Base-by-base conservation (phyloP, 35 echinoderm and acorn worm species). In the Patiria miniata region DNA sequence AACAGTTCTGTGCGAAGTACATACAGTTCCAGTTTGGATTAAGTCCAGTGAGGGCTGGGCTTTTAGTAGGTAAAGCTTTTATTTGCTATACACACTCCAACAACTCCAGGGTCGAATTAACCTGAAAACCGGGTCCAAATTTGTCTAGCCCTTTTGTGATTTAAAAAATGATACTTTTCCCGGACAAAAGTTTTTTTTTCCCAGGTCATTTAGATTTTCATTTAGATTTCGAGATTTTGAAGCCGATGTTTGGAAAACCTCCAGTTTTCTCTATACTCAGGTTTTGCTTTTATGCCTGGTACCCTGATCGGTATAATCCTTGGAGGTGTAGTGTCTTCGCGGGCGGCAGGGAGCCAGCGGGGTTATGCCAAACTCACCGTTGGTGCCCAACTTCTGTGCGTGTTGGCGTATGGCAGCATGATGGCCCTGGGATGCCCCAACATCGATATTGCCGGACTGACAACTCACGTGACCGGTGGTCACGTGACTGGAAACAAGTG, bases 391-490 rank as follows among this genome's bases (percentile, higher is more conserved):
- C 3, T 10, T 36, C n/a, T 73, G 34, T 12, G 19, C 1, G 65
- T 30, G 2, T 26, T 73, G 0, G 65, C 10, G 6, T 73, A 28
- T 9, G 65, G 0, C 14, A 8, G 21, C 14, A 12, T 73, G 34
- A 73, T 9, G 2, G 1, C 29, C 65, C 0, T 73, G 26, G 65
- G 65, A 5, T 73, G 65, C 26, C 65, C 23, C 8, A 73, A 73
- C 65, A 34, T 26, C 29, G 29, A 34, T 23, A 73, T 73, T 73
- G 65, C 65, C 29, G 65, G 65, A 23, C 65, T 73, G 65, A 73
- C 65, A 4, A 73, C 65, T 1, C 42, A 12, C 4, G n/a, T n/a
- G n/a, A n/a, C 1, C 60, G 22, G 22, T n/a, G 60, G 60, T 23
- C 0, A 0, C 15, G 30, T 23, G 60, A 0, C 0, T 22, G 19